These are phyloP conservation scores for Epizoanthus scotinus DNA, from an alignment of 92 coral and sea anemone genomes.

Conservation along the genomic window DNA sequence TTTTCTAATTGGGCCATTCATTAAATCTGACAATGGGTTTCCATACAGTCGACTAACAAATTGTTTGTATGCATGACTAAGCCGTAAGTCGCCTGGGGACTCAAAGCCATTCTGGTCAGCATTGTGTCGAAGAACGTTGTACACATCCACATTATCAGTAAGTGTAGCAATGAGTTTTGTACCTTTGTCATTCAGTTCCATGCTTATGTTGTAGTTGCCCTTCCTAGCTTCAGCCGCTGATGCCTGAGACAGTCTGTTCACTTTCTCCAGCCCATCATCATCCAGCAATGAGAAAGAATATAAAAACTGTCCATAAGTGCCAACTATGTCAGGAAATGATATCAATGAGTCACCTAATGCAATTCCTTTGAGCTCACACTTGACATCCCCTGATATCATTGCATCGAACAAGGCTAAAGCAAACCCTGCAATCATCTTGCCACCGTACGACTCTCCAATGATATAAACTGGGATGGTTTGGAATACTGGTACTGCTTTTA, in stretches of 20 bases:
- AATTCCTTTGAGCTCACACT: conserved; percentile 65
- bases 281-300: conserved; percentile 75
- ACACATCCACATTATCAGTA: conserved; percentile 71
- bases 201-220: conserved; percentile 54
- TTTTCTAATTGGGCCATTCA: conserved; percentile 79
- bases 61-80: conserved; percentile 40
- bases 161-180: conserved; percentile 28
- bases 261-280: conserved; percentile 38
- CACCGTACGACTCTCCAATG: conserved; percentile 83
- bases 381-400: conserved; percentile 44
- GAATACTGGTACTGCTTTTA: conserved; percentile 65
- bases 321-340: conserved; percentile 63
- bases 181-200: conserved; percentile 38
- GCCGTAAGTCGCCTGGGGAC: neutral
- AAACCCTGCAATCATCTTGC: conserved; percentile 78
- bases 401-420: conserved; percentile 60
- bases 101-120: neutral
- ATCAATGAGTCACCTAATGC: conserved; percentile 79
- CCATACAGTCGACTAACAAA: conserved; percentile 42
- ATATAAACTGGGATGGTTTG: conserved; percentile 62
- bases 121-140: conserved; percentile 64
- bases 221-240: conserved; percentile 52
- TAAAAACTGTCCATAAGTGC: conserved; percentile 66
- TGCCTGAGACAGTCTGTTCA: conserved; percentile 39
- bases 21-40: conserved; percentile 51